Evolutionary conservation across 1,140 invertebrate species (phyloP).

Genomic region (Orius insidiosus): DNA sequence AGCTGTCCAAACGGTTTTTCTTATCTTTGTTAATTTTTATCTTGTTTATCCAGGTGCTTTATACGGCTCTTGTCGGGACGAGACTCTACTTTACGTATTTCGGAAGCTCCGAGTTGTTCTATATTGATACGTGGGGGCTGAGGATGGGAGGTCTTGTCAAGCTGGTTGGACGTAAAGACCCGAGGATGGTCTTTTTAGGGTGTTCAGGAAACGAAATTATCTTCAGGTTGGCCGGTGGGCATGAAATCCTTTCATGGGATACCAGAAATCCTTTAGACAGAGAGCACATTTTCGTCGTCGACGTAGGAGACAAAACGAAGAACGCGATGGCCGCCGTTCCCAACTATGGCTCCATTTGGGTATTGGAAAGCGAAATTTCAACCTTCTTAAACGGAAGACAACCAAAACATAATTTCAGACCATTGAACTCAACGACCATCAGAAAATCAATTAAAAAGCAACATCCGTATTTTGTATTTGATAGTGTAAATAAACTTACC

Average conservation of each 20-base stretch:
- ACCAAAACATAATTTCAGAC: conserved; percentile 1
- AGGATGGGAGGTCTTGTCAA: conserved; percentile 17
- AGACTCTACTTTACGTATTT: conserved; percentile 39
- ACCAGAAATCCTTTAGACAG: conserved; percentile 20
- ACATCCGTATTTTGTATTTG: too few relatives aligned
- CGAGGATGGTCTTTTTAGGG: conserved; percentile 30
- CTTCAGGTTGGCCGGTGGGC: conserved; percentile 29
- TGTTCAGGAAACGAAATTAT: conserved; percentile 32
- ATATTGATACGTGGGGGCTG: conserved; percentile 34
- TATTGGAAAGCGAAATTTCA: conserved; percentile 41
- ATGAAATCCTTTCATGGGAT: conserved; percentile 34
- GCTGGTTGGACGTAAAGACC: conserved; percentile 31
- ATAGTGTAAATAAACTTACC: too few relatives aligned
- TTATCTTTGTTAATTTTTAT: too few relatives aligned
- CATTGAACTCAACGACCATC: neutral
- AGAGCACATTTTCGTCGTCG: conserved; percentile 18
- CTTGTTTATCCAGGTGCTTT: conserved; percentile 35
- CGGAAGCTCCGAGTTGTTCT: conserved; percentile 32
- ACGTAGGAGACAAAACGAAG: neutral
- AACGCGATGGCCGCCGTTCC: conserved; percentile 38
- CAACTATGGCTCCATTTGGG: conserved; percentile 32
- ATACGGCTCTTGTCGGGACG: conserved; percentile 34
- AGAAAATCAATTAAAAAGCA: too few relatives aligned
- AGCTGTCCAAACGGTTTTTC: too few relatives aligned
- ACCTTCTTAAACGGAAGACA: conserved; percentile 35